Evolutionary conservation across 1,140 invertebrate species (phyloP).

Genomic region (Drosophila kikkawai): DNA sequence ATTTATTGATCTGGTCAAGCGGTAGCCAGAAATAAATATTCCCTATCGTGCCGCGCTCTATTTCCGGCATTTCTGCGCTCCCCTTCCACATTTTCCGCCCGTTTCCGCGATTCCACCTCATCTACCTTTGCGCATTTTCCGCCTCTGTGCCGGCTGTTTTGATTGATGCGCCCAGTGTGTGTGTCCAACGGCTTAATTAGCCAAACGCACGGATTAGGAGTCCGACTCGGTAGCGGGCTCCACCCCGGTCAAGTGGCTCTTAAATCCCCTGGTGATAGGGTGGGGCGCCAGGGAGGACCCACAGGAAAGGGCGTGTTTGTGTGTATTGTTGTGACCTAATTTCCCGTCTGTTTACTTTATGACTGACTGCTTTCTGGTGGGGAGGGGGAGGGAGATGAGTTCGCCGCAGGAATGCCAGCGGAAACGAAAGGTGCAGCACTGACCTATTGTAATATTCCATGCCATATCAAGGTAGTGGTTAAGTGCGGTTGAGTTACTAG

Average conservation of each 20-base stretch:
- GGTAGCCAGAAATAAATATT: conserved; percentile 59
- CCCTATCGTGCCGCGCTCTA: conserved; percentile 43
- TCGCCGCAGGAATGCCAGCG: conserved; percentile 24
- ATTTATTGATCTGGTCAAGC: conserved; percentile 64
- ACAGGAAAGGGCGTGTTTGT: conserved; percentile 43
- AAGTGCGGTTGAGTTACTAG: conserved; percentile 22
- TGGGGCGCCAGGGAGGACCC: conserved; percentile 3
- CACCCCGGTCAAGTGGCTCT: conserved; percentile 44
- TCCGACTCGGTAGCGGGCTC: conserved; percentile 10
- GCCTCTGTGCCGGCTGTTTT: conserved; percentile 37
- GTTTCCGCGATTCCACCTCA: not conserved
- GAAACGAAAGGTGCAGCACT: conserved; percentile 57
- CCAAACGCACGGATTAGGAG: conserved; percentile 53
- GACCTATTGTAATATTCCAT: conserved; percentile 62
- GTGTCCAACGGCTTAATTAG: conserved; percentile 69
- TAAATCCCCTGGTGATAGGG: conserved; percentile 12
- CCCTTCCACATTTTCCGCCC: not conserved
- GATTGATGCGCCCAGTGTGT: conserved; percentile 47
- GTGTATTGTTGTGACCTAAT: conserved; percentile 51
- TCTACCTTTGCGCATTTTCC: conserved; percentile 7
- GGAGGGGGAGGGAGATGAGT: not conserved
- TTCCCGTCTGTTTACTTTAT: conserved; percentile 42
- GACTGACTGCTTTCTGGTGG: not conserved
- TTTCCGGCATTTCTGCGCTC: conserved; percentile 46
- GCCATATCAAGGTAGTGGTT: conserved; percentile 14